Base-by-base conservation (phyloP, 2,888 invertebrate genomes). In the Pasiphila rectangulata region DNA sequence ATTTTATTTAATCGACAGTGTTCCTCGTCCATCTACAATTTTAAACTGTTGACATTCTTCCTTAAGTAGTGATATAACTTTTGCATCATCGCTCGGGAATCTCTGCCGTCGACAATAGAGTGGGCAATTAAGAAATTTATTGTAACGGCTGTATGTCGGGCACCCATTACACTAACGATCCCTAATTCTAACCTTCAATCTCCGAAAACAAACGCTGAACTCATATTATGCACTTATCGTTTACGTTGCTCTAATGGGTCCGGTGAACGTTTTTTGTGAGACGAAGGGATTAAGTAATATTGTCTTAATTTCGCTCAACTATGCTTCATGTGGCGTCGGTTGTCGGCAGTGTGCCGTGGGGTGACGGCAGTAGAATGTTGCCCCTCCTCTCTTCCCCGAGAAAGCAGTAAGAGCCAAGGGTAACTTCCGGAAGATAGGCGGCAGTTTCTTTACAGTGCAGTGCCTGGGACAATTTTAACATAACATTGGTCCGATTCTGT, bases 71-170 rank as follows among this genome's bases (percentile, higher is more conserved):
- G 79, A 83, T 75, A 76, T 82, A 79, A 80, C 71, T 74, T 80
- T 82, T 76, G 76, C 84, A 80, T 85, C 86, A 84, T 64, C 72
- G 72, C 67, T 67, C 57, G 78, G 69, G 82, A 86, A 86, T 86
- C 80, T 82, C 79, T 57, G 72, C 73, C 63, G 62, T 35, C 37
- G 24, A 72, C 73, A 73, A 71, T 69, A 59, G 59, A 49, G 52
- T 48, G 49, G 68, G 73, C 83, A 83, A 85, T 86, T 86, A 87
- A 84, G 80, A 81, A 81, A 86, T 86, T 82, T 81, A 82, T 82
- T 77, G 72, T 79, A 74, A 80, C 73, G 71, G 72, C 73, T 71
- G 63, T 76, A 81, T 81, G 75, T 82, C 75, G 85, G 73, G 63
- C 82, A 65, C 51, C 76, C 75, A 82, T 85, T 83, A 79, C 64